These are phyloP conservation scores for Archivesica marissinica DNA, from an alignment of 1,140 invertebrate genomes.

Conservation along the genomic window DNA sequence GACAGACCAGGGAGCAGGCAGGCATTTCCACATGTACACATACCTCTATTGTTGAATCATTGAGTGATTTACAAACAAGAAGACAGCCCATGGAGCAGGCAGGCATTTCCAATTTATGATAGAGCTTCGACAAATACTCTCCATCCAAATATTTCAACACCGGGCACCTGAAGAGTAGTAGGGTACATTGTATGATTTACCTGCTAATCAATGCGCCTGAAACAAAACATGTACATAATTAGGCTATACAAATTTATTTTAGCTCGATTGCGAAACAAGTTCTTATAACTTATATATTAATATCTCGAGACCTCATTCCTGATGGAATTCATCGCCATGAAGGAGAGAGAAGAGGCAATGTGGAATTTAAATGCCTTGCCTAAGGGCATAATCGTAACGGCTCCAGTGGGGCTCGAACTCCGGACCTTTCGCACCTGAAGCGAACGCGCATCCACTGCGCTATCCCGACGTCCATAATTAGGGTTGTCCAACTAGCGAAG, in stretches of 20 bases:
- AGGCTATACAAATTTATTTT: not conserved
- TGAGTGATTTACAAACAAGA: slow-evolving; percentile 27
- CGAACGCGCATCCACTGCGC: too few species aligned
- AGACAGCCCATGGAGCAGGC: slow-evolving; percentile 71
- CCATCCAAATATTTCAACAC: slow-evolving; percentile 65
- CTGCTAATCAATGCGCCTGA: too few species aligned
- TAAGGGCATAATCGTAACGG: too few species aligned
- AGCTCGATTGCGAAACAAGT: not conserved
- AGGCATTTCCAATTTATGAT: slow-evolving; percentile 65
- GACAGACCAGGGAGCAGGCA: slow-evolving; percentile 69
- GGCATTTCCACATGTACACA: slow-evolving; percentile 61
- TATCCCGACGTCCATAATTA: too few species aligned
- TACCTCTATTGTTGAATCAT: slow-evolving; percentile 7
- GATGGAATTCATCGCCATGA: too few species aligned
- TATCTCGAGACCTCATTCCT: too few species aligned
- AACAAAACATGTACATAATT: not conserved
- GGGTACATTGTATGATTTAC: slow-evolving; percentile 26
- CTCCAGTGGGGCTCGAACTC: too few species aligned
- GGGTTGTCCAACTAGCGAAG: too few species aligned
- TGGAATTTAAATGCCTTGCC: too few species aligned
- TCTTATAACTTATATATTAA: not conserved
- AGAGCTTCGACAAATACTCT: slow-evolving; percentile 58
- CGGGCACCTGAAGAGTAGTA: slow-evolving; percentile 75
- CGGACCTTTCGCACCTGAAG: too few species aligned
- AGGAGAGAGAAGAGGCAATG: too few species aligned